Evolutionary conservation across 1,140 invertebrate genomes (phyloP).

Genomic region (Trachelipus rathkii): DNA sequence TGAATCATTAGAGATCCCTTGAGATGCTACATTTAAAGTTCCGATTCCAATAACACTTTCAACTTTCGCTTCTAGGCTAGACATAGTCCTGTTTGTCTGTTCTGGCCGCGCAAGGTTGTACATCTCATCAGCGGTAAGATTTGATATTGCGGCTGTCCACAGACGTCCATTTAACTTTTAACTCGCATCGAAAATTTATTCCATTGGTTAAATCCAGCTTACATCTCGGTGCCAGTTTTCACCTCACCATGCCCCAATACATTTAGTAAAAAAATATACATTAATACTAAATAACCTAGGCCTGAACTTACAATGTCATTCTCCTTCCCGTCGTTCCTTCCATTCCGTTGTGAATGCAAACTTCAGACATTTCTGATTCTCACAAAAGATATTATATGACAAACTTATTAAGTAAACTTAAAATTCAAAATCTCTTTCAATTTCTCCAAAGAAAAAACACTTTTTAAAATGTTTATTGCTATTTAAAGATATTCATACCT

Average conservation of each 20-base stretch:
- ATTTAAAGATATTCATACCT: too few species aligned
- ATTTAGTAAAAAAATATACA: not conserved
- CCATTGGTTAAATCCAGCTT: not conserved
- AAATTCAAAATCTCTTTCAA: too few species aligned
- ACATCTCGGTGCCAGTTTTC: not conserved
- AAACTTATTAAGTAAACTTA: too few species aligned
- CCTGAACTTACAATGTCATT: too few species aligned
- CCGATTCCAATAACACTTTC: slow-evolving; percentile 1
- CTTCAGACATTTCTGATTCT: too few species aligned
- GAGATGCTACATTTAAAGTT: not conserved
- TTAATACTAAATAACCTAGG: too few species aligned
- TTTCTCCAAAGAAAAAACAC: too few species aligned
- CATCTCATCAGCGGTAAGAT: slow-evolving; percentile 8
- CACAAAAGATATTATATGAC: too few species aligned
- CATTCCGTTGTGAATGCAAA: too few species aligned
- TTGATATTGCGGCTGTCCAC: slow-evolving; percentile 2
- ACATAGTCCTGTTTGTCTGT: not conserved
- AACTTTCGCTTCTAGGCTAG: slow-evolving; percentile 1
- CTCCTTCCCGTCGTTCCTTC: too few species aligned
- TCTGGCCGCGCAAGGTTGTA: not conserved
- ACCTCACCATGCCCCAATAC: slow-evolving; percentile 6
- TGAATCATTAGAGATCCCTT: not conserved
- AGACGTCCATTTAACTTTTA: not conserved
- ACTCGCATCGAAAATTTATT: not conserved
- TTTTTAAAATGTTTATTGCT: too few species aligned